Conservation (phyloP, 2,113 vertebrate genomes). For the Ammodytes dubius region DNA sequence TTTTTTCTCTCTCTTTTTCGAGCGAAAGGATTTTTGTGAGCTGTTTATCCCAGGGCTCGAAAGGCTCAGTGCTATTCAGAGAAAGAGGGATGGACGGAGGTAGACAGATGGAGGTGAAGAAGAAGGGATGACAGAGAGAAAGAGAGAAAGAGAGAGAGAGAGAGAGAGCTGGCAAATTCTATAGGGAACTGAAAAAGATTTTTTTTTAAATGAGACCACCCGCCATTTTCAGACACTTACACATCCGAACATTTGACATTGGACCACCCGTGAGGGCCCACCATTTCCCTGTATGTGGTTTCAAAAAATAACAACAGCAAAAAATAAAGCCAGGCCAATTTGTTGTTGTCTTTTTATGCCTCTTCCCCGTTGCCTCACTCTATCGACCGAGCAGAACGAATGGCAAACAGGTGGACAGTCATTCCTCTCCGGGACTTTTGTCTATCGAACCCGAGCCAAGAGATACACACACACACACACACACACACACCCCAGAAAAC, state of each 20-base stretch:
- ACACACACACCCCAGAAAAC: constrained; percentile 20
- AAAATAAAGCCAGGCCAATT: constrained; percentile 36
- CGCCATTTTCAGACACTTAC: constrained; percentile 2
- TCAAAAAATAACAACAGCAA: too few relatives aligned
- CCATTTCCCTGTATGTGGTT: constrained; percentile 11
- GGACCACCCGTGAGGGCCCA: constrained; percentile 39
- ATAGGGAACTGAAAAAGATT: constrained; percentile 40
- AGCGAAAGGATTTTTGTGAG: constrained; percentile 58
- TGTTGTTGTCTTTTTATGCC: constrained; percentile 55
- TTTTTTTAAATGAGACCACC: constrained; percentile 1
- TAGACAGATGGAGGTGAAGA: constrained; percentile 41
- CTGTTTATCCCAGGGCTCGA: constrained; percentile 66
- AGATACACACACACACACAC: constrained; percentile 10
- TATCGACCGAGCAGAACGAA: constrained; percentile 36
- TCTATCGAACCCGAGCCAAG: constrained; percentile 70
- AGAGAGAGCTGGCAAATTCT: constrained; percentile 43
- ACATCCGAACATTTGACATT: constrained; percentile 10
- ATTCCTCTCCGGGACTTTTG: constrained; percentile 67
- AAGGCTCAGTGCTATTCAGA: constrained; percentile 68
- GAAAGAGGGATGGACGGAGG: constrained; percentile 39
- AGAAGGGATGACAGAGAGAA: background rate
- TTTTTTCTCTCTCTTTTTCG: constrained; percentile 26
- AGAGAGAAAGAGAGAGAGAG: background rate
- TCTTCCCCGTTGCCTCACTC: constrained; percentile 54
- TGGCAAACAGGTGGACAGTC: constrained; percentile 73